phyloP scores from a whole-genome alignment of 2,888 invertebrate genomes.

The Brenthis hecate region DNA sequence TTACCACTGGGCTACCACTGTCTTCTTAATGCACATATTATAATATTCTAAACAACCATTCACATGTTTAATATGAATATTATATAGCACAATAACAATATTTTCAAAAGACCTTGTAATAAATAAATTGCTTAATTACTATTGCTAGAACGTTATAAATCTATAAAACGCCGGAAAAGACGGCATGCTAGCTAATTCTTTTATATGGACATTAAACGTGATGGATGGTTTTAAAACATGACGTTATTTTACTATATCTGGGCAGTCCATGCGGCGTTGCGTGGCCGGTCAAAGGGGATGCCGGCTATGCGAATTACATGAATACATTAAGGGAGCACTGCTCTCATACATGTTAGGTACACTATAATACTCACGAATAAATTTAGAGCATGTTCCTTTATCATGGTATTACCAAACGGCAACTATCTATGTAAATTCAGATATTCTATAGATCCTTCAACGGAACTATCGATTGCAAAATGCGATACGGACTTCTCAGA shows the following conservation, averaged over 20 bases:
- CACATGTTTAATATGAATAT: slow-evolving; percentile 1
- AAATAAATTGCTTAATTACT: slow-evolving; percentile 22
- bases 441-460: slow-evolving; percentile 58
- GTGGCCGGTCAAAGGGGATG: slow-evolving; percentile 82
- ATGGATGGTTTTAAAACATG: slow-evolving; percentile 82
- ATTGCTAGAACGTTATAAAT: slow-evolving; percentile 43
- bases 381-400: slow-evolving; percentile 77
- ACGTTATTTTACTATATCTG: slow-evolving; percentile 80
- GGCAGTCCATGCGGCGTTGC: slow-evolving; percentile 77
- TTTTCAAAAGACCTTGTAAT: slow-evolving; percentile 2
- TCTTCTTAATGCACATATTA: slow-evolving; percentile 25
- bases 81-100: slow-evolving; percentile 1
- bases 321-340: slow-evolving; percentile 80
- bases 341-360: slow-evolving; percentile 72
- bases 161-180: slow-evolving; percentile 53
- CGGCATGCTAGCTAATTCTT: slow-evolving; percentile 69
- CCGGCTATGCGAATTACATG: slow-evolving; percentile 82
- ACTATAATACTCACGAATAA: slow-evolving; percentile 80
- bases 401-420: slow-evolving; percentile 65
- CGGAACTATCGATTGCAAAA: slow-evolving; percentile 42
- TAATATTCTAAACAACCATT: not conserved
- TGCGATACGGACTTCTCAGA: slow-evolving; percentile 40
- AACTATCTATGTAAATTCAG: slow-evolving; percentile 71
- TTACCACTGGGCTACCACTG: no score
- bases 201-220: slow-evolving; percentile 80